phyloP scores from a whole-genome alignment of 2,797 vertebrate genomes.

The Xyrichtys novacula region DNA sequence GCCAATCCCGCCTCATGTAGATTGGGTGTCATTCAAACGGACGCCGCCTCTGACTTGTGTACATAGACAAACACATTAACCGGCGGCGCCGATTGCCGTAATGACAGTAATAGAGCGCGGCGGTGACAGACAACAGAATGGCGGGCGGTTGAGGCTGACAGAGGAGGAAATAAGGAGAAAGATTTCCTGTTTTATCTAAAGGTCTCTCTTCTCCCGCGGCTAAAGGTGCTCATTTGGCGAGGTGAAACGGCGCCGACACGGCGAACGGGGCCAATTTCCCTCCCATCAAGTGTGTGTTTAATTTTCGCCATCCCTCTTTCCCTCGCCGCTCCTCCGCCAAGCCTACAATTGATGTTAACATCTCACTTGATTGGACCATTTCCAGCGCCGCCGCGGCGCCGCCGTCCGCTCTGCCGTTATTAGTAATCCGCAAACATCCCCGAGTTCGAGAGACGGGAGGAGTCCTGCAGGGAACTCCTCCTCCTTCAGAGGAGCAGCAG shows the following conservation, averaged over 20 bases:
- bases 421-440: constrained; percentile 37
- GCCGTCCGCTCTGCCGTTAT: constrained; percentile 45
- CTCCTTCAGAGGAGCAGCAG: too few relatives aligned
- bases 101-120: constrained; percentile 82
- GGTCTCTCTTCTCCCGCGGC: constrained; percentile 32
- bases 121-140: constrained; percentile 78
- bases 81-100: constrained; percentile 69
- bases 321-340: constrained; percentile 61
- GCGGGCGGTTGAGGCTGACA: constrained; percentile 77
- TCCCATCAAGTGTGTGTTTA: constrained; percentile 78
- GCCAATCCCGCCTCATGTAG: constrained; percentile 77
- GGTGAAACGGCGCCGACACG: constrained; percentile 62
- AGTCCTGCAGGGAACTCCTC: not conserved
- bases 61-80: constrained; percentile 84
- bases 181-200: constrained; percentile 43
- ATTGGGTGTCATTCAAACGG: constrained; percentile 84
- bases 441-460: not conserved
- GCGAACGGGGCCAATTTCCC: constrained; percentile 67
- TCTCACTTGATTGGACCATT: constrained; percentile 74
- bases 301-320: constrained; percentile 75
- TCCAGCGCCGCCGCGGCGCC: constrained; percentile 46
- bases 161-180: constrained; percentile 78
- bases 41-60: constrained; percentile 58
- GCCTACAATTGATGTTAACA: constrained; percentile 81
- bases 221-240: constrained; percentile 77